Conservation (phyloP, 2,113 vertebrate species). For the Caracal caracal region DNA sequence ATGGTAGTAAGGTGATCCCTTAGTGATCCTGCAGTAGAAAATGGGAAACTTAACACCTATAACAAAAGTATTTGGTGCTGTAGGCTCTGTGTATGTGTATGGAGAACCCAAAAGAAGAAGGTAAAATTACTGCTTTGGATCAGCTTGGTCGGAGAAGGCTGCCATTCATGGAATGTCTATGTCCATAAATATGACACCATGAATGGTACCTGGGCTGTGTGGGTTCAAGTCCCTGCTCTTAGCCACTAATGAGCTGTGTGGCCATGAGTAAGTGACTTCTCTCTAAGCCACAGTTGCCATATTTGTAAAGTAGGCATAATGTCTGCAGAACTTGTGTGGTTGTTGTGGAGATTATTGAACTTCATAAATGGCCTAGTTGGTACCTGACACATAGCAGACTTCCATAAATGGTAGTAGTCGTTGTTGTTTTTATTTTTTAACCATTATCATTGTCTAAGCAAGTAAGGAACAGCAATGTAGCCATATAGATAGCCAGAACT, state of each 20-base stretch:
- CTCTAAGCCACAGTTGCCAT: neutral
- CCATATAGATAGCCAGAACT: neutral
- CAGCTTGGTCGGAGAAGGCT: neutral
- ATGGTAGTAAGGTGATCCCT: neutral
- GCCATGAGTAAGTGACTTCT: neutral
- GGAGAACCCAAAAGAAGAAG: neutral
- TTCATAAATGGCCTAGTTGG: neutral
- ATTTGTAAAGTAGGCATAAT: neutral
- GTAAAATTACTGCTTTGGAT: neutral
- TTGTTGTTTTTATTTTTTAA: neutral
- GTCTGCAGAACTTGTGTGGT: neutral
- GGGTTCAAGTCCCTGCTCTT: neutral
- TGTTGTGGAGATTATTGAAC: neutral
- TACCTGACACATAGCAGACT: neutral
- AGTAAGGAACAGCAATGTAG: neutral
- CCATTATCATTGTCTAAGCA: neutral
- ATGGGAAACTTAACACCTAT: neutral
- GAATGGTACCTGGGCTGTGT: neutral
- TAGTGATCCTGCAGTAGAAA: neutral
- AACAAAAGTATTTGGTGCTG: neutral
- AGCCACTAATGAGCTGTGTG: neutral
- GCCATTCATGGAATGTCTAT: no score
- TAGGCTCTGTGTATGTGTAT: neutral
- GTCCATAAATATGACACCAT: no score
- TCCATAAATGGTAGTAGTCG: neutral